phyloP scores from a whole-genome alignment of 2,888 invertebrate genomes.

The Trissonchulus latispiculum region DNA sequence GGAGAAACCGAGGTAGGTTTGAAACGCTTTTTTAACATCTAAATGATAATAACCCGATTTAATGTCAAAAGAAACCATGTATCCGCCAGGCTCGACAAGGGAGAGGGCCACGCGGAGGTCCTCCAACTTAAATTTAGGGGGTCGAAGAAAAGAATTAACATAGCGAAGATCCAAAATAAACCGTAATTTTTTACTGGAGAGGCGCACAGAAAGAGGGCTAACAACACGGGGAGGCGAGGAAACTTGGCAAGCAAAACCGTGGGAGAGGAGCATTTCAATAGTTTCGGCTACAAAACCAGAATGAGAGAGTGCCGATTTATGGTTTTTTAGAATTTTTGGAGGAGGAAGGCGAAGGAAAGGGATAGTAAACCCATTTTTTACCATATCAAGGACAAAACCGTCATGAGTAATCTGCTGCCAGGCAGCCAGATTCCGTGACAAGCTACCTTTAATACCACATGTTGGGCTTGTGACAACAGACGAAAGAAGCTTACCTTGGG shows the following conservation, averaged over 20 bases:
- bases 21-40: background rate
- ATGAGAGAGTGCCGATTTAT: too few species aligned
- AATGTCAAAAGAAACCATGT: background rate
- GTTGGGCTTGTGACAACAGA: too few species aligned
- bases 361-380: conserved; percentile 1
- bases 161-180: background rate
- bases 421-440: background rate
- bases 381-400: too few species aligned
- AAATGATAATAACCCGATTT: conserved; percentile 6
- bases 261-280: background rate
- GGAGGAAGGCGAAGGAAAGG: background rate
- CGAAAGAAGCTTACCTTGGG: too few species aligned
- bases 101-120: background rate
- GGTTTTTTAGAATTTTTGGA: too few species aligned
- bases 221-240: background rate
- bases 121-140: background rate
- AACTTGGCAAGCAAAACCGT: background rate
- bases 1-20: background rate
- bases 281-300: too few species aligned
- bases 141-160: background rate
- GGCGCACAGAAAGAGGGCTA: background rate
- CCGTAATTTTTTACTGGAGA: background rate
- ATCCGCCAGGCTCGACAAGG: background rate
- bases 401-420: background rate
- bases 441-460: conserved; percentile 1